Conservation (phyloP, 2,888 invertebrate species). For the Perizoma flavofasciatum region DNA sequence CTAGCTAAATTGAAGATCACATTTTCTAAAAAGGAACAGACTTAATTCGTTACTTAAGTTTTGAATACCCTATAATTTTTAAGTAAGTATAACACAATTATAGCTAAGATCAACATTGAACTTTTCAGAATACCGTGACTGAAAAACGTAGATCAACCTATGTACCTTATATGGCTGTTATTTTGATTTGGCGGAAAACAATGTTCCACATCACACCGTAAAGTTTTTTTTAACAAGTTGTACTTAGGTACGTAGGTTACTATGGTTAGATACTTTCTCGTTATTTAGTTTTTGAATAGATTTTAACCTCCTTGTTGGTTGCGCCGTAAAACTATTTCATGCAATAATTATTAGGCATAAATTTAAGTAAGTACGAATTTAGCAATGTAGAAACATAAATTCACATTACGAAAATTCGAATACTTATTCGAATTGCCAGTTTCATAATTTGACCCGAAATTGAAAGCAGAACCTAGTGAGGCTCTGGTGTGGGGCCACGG, state of each 20-base stretch:
- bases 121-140: not conserved
- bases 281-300: no score
- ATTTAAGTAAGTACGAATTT: slow-evolving; percentile 32
- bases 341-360: not conserved
- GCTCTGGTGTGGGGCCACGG: slow-evolving; percentile 1
- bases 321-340: not conserved
- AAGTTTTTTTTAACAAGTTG: not conserved
- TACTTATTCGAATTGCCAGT: slow-evolving; percentile 34
- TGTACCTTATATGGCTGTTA: not conserved
- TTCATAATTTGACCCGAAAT: slow-evolving; percentile 42
- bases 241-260: no score
- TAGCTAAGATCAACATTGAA: not conserved
- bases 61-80: no score
- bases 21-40: no score
- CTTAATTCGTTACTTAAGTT: no score
- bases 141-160: not conserved
- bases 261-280: no score
- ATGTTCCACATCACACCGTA: not conserved
- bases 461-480: not conserved
- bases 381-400: slow-evolving; percentile 39
- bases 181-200: no score
- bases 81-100: no score
- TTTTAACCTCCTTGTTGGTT: not conserved
- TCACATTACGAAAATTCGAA: slow-evolving; percentile 44
- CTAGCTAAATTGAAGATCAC: no score